Percentiles rank a stretch among this genome's conserved stretches.
phyloP scores from a whole-genome alignment of 2,797 vertebrate genomes.

The Phataginus tetradactyla region DNA sequence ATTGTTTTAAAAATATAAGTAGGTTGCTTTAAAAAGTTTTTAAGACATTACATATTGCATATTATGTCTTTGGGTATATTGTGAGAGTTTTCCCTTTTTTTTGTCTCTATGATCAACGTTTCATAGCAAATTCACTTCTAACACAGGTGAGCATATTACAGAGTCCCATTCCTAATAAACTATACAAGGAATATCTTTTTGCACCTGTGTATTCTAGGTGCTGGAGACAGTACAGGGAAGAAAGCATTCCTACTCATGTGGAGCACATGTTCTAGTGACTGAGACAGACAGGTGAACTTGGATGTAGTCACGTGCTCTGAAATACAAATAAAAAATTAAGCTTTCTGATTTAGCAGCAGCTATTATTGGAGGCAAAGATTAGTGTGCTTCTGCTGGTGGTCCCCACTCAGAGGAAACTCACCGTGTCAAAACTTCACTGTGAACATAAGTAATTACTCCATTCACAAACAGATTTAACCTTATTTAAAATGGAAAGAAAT shows the following conservation, averaged over 20 bases:
- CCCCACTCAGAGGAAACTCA: neutral
- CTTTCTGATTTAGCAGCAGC: slow-evolving; percentile 1
- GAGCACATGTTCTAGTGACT: neutral
- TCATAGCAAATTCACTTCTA: neutral
- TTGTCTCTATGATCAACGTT: neutral
- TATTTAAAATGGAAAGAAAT: neutral
- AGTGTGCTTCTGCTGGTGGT: neutral
- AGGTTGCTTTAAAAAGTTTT: neutral
- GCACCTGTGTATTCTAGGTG: neutral
- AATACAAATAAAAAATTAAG: slow-evolving; percentile 11
- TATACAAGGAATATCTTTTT: neutral
- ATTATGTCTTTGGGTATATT: neutral
- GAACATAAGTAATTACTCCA: neutral
- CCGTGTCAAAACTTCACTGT: neutral
- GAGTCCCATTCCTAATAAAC: neutral
- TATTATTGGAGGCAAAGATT: slow-evolving; percentile 12
- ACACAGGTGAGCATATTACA: neutral
- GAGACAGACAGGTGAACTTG: neutral
- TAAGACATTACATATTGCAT: neutral
- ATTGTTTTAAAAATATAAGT: neutral
- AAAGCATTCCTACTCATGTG: neutral
- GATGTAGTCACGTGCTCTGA: neutral
- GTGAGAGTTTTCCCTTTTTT: neutral
- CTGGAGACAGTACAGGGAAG: neutral
- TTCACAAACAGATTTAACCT: neutral